These are phyloP conservation scores for Aphodius sticticus DNA, from an alignment of 2,888 invertebrate species.

Conservation along the genomic window DNA sequence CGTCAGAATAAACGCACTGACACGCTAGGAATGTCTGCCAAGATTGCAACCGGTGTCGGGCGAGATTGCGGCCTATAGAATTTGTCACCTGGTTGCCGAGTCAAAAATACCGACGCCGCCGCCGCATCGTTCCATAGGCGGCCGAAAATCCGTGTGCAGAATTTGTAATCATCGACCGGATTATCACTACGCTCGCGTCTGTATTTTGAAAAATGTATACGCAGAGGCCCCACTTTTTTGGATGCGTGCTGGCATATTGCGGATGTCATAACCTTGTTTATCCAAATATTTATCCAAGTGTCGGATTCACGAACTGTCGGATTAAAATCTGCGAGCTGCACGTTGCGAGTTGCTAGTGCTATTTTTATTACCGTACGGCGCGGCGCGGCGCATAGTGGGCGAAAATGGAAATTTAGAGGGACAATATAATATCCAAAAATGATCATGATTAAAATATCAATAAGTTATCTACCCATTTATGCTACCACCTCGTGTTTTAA, in stretches of 20 bases:
- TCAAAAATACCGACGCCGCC: background rate
- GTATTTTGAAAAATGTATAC: background rate
- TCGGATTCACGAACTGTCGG: background rate
- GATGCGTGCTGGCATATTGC: background rate
- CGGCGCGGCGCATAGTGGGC: no score
- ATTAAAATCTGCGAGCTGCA: no score
- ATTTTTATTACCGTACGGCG: background rate
- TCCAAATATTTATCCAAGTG: background rate
- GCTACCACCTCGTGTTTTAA: no score
- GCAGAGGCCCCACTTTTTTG: background rate
- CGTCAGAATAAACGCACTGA: background rate
- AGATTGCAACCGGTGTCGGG: background rate
- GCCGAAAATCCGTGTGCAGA: background rate
- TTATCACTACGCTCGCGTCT: background rate
- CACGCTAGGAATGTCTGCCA: background rate
- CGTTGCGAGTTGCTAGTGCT: background rate
- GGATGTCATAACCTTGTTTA: background rate
- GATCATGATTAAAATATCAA: no score
- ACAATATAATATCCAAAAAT: no score
- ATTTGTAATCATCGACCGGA: background rate
- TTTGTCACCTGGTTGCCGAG: background rate
- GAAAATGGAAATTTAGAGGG: no score
- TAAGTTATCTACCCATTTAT: no score
- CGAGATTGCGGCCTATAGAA: background rate
- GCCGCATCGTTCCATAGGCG: background rate